Conservation (phyloP, 2,113 vertebrate genomes). For the Haemorhous mexicanus region DNA sequence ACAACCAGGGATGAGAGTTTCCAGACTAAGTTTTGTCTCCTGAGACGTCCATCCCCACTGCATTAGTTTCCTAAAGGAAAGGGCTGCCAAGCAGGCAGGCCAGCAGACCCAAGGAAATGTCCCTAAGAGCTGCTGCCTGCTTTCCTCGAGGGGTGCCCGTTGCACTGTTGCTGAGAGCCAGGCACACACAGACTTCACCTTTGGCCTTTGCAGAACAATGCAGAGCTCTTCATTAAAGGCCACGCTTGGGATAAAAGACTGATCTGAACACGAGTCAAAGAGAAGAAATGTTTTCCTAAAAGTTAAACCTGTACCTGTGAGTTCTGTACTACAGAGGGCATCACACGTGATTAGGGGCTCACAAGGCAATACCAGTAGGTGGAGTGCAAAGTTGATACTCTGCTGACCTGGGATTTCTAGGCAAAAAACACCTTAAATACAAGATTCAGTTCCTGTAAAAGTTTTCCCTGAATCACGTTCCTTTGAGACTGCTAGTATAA, state of each 20-base stretch:
- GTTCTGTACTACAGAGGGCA: neutral
- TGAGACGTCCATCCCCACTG: neutral
- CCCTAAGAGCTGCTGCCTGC: neutral
- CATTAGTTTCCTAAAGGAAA: neutral
- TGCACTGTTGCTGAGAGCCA: neutral
- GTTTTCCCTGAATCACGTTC: neutral
- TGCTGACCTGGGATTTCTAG: neutral
- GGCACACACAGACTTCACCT: neutral
- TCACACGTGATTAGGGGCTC: neutral
- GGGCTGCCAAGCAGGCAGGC: neutral
- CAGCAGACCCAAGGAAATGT: neutral
- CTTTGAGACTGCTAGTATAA: neutral
- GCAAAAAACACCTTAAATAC: neutral
- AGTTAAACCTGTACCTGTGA: neutral
- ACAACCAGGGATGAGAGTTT: neutral
- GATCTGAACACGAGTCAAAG: neutral
- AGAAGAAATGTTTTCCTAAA: neutral
- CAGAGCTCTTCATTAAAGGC: neutral
- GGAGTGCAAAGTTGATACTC: neutral
- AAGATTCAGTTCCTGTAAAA: neutral
- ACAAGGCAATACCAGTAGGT: neutral
- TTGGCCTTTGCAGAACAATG: neutral
- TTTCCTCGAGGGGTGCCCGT: fast-evolving
- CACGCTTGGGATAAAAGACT: neutral
- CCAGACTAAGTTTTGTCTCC: neutral